Percentiles rank a stretch among this genome's conserved stretches.
Evolutionary conservation across 2,888 invertebrate species (phyloP).

Genomic region (Pachliopta kotzebuea): DNA sequence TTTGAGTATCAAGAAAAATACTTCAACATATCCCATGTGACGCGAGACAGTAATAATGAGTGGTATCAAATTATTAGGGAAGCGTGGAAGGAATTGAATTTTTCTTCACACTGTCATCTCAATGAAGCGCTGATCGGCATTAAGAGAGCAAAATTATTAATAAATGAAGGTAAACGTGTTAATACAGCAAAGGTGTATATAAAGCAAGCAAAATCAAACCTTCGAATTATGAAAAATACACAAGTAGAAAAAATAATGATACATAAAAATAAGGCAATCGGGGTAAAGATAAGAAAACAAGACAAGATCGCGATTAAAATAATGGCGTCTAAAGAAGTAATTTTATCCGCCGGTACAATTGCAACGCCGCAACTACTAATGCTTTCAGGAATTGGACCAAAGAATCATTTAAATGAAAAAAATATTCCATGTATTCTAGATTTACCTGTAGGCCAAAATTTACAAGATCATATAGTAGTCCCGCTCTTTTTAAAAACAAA

Average conservation of each 20-base stretch:
- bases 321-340: conserved; percentile 64
- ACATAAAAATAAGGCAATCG: conserved; percentile 53
- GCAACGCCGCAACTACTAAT: conserved; percentile 74
- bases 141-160: conserved; percentile 65
- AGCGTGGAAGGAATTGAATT: conserved; percentile 66
- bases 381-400: conserved; percentile 75
- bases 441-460: conserved; percentile 69
- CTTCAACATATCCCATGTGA: conserved; percentile 36
- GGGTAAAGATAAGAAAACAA: conserved; percentile 58
- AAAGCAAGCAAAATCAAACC: conserved; percentile 42
- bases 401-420: conserved; percentile 48
- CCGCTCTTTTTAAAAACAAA: conserved; percentile 46
- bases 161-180: conserved; percentile 64
- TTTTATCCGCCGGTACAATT: conserved; percentile 72
- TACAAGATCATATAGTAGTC: conserved; percentile 72
- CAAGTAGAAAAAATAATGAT: conserved; percentile 72
- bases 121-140: conserved; percentile 64
- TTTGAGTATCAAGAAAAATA: conserved; percentile 65
- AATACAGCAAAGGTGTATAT: conserved; percentile 76
- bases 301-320: conserved; percentile 49
- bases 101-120: conserved; percentile 37
- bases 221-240: conserved; percentile 70
- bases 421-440: conserved; percentile 57
- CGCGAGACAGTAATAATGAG: conserved; percentile 36
- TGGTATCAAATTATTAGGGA: conserved; percentile 45